Percentiles rank a stretch among this genome's conserved stretches.
Conservation (phyloP, 2,888 invertebrate species). For the Lathronympha strigana region DNA sequence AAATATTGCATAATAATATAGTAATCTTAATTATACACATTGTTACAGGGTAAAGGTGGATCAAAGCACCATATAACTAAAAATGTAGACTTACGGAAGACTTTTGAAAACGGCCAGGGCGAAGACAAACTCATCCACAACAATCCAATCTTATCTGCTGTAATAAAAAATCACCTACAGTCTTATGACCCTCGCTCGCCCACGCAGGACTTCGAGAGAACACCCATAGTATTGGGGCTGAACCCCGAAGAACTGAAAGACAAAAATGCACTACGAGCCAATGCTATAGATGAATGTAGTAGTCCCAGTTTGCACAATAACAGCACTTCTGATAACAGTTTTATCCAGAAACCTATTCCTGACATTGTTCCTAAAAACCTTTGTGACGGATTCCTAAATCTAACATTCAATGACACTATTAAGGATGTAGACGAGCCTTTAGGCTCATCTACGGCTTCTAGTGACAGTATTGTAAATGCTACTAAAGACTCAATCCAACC, state of each 20-base stretch:
- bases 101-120: slow-evolving; percentile 69
- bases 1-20: no score
- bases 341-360: slow-evolving; percentile 55
- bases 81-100: slow-evolving; percentile 77
- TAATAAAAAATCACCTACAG: slow-evolving; percentile 77
- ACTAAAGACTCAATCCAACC: slow-evolving; percentile 63
- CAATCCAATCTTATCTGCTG: slow-evolving; percentile 77
- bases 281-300: slow-evolving; percentile 53
- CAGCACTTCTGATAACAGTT: slow-evolving; percentile 57
- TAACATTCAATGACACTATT: slow-evolving; percentile 68
- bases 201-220: slow-evolving; percentile 83
- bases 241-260: slow-evolving; percentile 55
- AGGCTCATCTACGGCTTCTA: slow-evolving; percentile 73
- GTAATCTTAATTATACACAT: slow-evolving; percentile 28
- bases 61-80: slow-evolving; percentile 77
- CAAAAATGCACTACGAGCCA: slow-evolving; percentile 51
- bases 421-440: slow-evolving; percentile 68
- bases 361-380: slow-evolving; percentile 73
- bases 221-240: slow-evolving; percentile 78
- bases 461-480: slow-evolving; percentile 70
- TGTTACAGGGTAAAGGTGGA: slow-evolving; percentile 69
- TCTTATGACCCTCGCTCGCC: slow-evolving; percentile 85
- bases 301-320: slow-evolving; percentile 62
- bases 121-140: slow-evolving; percentile 74
- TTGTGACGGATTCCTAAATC: slow-evolving; percentile 67